Conservation (phyloP, 1,140 invertebrate genomes). For the Bombus superbus region DNA sequence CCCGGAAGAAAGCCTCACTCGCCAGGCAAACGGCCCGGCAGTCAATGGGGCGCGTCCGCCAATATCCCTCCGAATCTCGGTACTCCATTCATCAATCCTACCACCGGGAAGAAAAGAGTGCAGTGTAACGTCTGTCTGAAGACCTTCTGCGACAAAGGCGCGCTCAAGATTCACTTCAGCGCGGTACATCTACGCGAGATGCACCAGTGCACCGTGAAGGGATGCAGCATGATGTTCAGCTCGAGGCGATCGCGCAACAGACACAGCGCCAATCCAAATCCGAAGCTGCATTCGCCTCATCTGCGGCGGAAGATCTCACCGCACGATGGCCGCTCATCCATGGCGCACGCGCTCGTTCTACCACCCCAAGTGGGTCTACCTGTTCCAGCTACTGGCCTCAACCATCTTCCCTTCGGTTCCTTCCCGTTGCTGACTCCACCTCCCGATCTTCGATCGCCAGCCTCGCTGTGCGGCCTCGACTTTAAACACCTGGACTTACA, state of each 20-base stretch:
- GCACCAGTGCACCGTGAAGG: constrained; percentile 99
- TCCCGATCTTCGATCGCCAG: constrained; percentile 87
- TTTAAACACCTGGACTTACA: constrained; percentile 88
- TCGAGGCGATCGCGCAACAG: constrained; percentile 97
- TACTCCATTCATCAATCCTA: constrained; percentile 95
- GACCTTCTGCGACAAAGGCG: constrained; percentile 99
- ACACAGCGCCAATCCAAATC: constrained; percentile 99
- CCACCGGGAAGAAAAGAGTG: constrained; percentile 97
- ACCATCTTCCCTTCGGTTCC: constrained; percentile 88
- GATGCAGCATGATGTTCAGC: constrained; percentile 99
- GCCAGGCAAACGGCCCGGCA: constrained; percentile 89
- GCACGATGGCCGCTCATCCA: constrained; percentile 94
- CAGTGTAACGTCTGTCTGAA: constrained; percentile 99
- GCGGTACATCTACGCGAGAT: constrained; percentile 99
- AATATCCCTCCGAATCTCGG: constrained; percentile 93
- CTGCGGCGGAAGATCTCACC: constrained; percentile 95
- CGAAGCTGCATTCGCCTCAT: constrained; percentile 98
- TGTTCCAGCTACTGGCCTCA: constrained; percentile 84
- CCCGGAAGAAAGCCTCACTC: constrained; percentile 91
- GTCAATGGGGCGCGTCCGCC: constrained; percentile 90
- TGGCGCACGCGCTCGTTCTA: constrained; percentile 91
- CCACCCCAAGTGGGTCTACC: constrained; percentile 88
- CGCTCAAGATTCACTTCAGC: constrained; percentile 99
- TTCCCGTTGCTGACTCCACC: constrained; percentile 90
- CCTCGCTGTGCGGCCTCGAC: constrained; percentile 85